Conservation (phyloP, 2,797 vertebrate genomes). For the Benthosema pterotum region DNA sequence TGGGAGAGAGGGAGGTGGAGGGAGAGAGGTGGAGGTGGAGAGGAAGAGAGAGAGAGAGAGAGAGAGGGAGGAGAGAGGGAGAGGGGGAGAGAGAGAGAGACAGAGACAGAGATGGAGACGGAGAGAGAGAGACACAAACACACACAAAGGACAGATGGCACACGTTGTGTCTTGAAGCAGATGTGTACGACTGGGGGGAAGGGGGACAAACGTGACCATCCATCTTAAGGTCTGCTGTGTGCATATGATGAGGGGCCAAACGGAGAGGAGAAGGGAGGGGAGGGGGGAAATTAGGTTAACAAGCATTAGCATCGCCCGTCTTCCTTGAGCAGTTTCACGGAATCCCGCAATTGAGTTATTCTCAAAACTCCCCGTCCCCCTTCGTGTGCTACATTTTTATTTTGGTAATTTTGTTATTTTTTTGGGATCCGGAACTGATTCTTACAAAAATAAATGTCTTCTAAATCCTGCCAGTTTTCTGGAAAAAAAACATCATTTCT, state of each 20-base stretch:
- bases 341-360: slow-evolving; percentile 26
- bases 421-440: too few relatives aligned
- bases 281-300: slow-evolving; percentile 62
- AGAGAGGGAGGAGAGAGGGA: slow-evolving; percentile 20
- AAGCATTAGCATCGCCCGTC: slow-evolving; percentile 49
- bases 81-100: slow-evolving; percentile 27
- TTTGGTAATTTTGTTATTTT: too few relatives aligned
- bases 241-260: slow-evolving; percentile 30
- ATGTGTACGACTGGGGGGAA: slow-evolving; percentile 67
- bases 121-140: slow-evolving; percentile 26
- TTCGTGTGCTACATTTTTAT: too few relatives aligned
- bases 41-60: slow-evolving; percentile 46
- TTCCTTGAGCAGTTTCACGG: slow-evolving; percentile 42
- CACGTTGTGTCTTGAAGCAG: slow-evolving; percentile 61
- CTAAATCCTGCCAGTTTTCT: too few relatives aligned
- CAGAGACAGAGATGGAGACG: slow-evolving; percentile 41
- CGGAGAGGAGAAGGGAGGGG: slow-evolving; percentile 16
- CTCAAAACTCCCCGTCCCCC: slow-evolving; percentile 24
- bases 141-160: slow-evolving; percentile 65
- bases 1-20: too few relatives aligned
- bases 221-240: slow-evolving; percentile 53
- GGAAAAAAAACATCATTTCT: too few relatives aligned
- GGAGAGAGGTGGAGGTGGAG: too few relatives aligned
- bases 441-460: too few relatives aligned
- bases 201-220: slow-evolving; percentile 55